Base-by-base conservation (phyloP, 2,113 vertebrate species). In the Dinomys branickii region DNA sequence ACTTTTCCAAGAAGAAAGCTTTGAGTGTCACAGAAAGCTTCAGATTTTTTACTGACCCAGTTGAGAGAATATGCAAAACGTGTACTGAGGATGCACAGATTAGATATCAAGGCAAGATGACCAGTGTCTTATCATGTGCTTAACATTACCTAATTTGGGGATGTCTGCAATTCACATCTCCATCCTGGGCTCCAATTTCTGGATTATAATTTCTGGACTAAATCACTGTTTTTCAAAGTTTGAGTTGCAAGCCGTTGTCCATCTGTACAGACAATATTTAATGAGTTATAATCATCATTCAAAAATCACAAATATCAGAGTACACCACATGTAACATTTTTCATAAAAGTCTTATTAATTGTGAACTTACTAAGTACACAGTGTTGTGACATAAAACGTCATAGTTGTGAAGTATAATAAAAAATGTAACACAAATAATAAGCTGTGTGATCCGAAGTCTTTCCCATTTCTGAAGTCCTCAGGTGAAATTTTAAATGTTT, bases 141-240 rank as follows among this genome's bases (percentile, higher is more conserved):
- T 63, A 41, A 28, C 13, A 19, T 54, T 71, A 41, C 30, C 67
- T 95, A 26, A 33, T 52, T 33, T 28, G 41, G 83, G 67, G 88
- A 58, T 5, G 8, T 44, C 13, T 4, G 44, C 5, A 52, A 63
- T 59, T 33, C 11, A 28, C 13, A 14, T 17, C 12, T 11, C 0
- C n/a, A 82, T 90, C 41, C 14, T 44, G 30, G 10, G 17, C 86
- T 93, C 41, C 5, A 47, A 7, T 73, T 85, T 81, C 20, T 75
- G 77, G n/a, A 65, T 89, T 86, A 83, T 83, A 87, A 54, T 13
- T 28, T 84, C 90, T 92, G 50, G 5, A 81, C 17, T 84, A 92
- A 11, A 52, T 82, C 3, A 24, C 26, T 91, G n/a, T 30, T 63
- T 75, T 89, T 94, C 28, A 75, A 14, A 17, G 80, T 89, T 30